A percentile compares a stretch with the other conserved stretches of the same genome.
phyloP scores from a whole-genome alignment of 2,797 vertebrate species.

The Miichthys miiuy region DNA sequence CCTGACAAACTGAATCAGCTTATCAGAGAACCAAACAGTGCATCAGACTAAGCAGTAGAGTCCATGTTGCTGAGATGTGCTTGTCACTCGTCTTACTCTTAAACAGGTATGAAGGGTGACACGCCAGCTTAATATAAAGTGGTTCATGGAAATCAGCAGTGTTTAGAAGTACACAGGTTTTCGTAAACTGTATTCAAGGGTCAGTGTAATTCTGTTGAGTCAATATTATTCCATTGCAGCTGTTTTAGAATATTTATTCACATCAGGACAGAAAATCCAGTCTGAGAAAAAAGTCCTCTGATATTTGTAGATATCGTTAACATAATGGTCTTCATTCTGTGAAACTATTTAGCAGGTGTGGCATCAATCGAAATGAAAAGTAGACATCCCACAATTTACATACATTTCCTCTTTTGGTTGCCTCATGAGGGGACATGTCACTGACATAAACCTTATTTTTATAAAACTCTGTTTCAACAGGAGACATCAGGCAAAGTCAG shows the following conservation, averaged over 20 bases:
- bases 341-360: not conserved
- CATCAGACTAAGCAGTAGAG: slow-evolving; percentile 14
- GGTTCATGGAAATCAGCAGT: slow-evolving; percentile 8
- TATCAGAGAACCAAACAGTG: slow-evolving; percentile 20
- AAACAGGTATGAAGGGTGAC: slow-evolving; percentile 46
- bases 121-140: slow-evolving; percentile 15
- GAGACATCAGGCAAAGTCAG: too few relatives aligned
- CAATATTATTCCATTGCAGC: not conserved
- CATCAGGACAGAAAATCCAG: not conserved
- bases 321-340: not conserved
- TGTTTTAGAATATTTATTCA: slow-evolving; percentile 1
- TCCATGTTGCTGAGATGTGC: slow-evolving; percentile 28
- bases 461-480: too few relatives aligned
- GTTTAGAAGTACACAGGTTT: not conserved
- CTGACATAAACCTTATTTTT: too few relatives aligned
- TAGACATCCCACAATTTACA: too few relatives aligned
- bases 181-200: not conserved
- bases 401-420: too few relatives aligned
- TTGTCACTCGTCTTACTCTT: slow-evolving; percentile 31
- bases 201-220: not conserved
- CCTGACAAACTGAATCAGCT: slow-evolving; percentile 52
- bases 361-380: too few relatives aligned
- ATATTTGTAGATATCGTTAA: not conserved
- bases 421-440: too few relatives aligned
- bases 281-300: not conserved